Percentiles rank a stretch among this genome's conserved stretches.
Conservation (phyloP, 2,888 invertebrate genomes). For the Stenchaetothrips biformis region DNA sequence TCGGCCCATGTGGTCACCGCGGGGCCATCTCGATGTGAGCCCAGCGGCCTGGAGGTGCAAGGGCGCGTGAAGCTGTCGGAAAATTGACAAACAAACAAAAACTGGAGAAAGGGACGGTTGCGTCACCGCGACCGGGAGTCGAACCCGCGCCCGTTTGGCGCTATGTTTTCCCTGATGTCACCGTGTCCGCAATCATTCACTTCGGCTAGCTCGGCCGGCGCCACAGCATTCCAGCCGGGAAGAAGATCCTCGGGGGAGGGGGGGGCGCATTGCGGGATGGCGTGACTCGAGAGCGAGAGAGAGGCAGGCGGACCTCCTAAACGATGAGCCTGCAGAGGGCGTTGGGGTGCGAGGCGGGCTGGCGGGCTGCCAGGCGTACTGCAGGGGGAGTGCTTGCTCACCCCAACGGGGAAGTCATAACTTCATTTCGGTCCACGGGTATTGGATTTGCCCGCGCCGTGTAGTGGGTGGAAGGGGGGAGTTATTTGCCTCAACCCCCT, state of each 20-base stretch:
- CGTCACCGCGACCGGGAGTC: too few species aligned
- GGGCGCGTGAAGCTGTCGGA: too few species aligned
- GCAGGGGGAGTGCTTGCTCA: too few species aligned
- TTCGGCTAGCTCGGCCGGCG: too few species aligned
- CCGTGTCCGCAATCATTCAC: too few species aligned
- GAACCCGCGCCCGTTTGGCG: too few species aligned
- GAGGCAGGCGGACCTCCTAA: not conserved
- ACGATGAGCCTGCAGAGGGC: not conserved
- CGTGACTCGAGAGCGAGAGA: not conserved
- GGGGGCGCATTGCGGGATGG: not conserved
- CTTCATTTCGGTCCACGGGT: conserved; percentile 16
- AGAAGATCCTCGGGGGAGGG: not conserved
- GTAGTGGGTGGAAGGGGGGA: not conserved
- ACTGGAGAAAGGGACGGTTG: too few species aligned
- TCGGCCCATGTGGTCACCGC: not conserved
- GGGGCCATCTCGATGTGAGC: not conserved
- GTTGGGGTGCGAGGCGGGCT: not conserved
- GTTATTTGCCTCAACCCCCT: not conserved
- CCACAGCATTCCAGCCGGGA: too few species aligned
- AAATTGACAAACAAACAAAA: too few species aligned
- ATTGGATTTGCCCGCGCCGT: conserved; percentile 1
- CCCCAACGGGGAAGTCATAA: conserved; percentile 1
- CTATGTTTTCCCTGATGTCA: too few species aligned
- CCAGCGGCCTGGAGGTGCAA: too few species aligned
- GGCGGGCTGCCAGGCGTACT: not conserved